Evolutionary conservation across 2,113 vertebrate genomes (phyloP).

Genomic region (Microtus richardsoni): DNA sequence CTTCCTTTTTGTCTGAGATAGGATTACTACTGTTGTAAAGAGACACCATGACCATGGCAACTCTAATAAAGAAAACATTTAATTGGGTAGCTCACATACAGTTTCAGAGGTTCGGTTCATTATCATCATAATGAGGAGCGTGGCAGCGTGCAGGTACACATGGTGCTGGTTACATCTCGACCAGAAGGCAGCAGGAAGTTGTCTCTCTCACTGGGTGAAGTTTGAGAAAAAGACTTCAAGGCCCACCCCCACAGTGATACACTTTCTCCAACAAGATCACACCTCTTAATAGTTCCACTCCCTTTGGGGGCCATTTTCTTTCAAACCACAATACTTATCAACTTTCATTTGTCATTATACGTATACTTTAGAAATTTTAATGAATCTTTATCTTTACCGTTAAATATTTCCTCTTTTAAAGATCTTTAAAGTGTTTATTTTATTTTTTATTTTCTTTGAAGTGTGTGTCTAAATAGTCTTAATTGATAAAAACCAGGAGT

Average conservation of each 20-base stretch:
- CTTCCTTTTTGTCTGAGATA: background rate
- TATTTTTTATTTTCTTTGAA: background rate
- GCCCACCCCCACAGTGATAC: no score
- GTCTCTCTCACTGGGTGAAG: no score
- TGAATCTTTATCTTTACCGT: background rate
- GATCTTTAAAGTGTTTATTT: background rate
- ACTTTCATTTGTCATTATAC: conserved; percentile 14
- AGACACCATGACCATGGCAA: background rate
- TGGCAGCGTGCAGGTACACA: background rate
- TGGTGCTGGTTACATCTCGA: no score
- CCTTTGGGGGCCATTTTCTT: no score
- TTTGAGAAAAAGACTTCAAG: no score
- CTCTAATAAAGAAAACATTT: background rate
- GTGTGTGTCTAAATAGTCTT: no score
- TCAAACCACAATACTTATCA: background rate
- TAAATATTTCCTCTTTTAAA: background rate
- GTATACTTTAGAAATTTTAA: background rate
- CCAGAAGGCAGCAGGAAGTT: no score
- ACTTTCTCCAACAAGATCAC: no score
- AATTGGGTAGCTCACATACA: background rate
- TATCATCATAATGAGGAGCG: background rate
- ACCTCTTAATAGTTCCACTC: no score
- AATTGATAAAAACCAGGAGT: no score
- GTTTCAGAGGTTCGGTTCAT: background rate
- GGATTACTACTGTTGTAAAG: background rate